These are phyloP conservation scores for Neopelma chrysocephalum DNA, from an alignment of 2,797 vertebrate species.

Conservation along the genomic window DNA sequence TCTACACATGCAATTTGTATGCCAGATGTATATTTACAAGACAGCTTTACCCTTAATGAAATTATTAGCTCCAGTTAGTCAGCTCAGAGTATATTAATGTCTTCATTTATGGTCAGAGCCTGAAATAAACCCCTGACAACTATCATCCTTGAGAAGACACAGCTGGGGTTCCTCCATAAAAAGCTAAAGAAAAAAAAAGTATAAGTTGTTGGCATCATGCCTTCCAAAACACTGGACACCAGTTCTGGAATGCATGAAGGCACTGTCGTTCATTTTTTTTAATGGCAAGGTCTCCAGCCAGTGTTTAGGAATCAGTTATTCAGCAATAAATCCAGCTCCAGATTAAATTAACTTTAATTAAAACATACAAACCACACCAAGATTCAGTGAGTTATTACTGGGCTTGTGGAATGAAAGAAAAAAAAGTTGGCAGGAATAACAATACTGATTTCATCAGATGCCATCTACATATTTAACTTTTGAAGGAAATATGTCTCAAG, in stretches of 20 bases:
- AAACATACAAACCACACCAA: slow-evolving; percentile 23
- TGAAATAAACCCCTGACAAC: neutral
- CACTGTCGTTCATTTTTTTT: neutral
- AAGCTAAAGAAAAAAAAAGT: neutral
- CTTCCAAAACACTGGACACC: slow-evolving; percentile 51
- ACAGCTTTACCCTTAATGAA: slow-evolving; percentile 23
- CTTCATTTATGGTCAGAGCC: neutral
- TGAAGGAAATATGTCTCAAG: neutral
- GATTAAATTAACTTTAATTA: slow-evolving; percentile 61
- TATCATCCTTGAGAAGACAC: slow-evolving; percentile 14
- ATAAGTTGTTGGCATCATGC: slow-evolving; percentile 17
- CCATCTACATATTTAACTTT: slow-evolving; percentile 30
- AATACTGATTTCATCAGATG: slow-evolving; percentile 48
- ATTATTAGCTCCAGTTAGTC: slow-evolving; percentile 46
- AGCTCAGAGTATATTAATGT: neutral
- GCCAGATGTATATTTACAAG: slow-evolving; percentile 44
- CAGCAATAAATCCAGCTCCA: slow-evolving; percentile 38
- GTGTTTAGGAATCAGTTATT: slow-evolving; percentile 25
- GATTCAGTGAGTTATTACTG: neutral
- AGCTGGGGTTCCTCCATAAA: slow-evolving; percentile 2
- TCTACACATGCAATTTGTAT: slow-evolving; percentile 9
- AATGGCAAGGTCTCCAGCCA: slow-evolving; percentile 5
- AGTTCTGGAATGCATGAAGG: slow-evolving; percentile 30
- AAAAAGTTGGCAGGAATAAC: slow-evolving; percentile 19
- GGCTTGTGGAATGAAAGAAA: neutral